Base-by-base conservation (phyloP, 2,797 vertebrate genomes). In the Dermochelys coriacea region DNA sequence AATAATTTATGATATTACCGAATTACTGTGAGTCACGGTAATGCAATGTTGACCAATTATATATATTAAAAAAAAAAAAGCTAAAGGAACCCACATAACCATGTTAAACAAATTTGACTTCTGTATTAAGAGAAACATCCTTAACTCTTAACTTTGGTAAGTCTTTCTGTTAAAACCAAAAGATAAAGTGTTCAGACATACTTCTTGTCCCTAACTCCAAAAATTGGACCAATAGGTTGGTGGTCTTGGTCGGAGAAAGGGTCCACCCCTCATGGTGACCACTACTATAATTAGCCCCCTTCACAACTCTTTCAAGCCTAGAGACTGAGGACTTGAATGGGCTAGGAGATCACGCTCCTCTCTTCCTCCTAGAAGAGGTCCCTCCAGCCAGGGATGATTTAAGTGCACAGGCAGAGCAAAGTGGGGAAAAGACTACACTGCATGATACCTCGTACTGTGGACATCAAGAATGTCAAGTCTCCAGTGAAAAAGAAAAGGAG, bases 221-320 rank as follows among this genome's bases (percentile, higher is more conserved):
- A 75, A 93, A 78, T 8, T 88, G 51, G 83, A 85, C 93, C 61
- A 90, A 83, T 80, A n/a, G n/a, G 78, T 86, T 5, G n/a, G 64
- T 68, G 19, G 64, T 37, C 86, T 86, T 12, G 11, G 25, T 78
- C 61, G n/a, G 54, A 74, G n/a, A 87, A 93, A 82, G 25, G 14
- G 21, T 74, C 41, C 25, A 47, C 21, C 21, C 21, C 86, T 16
- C 41, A 75, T 41, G 3, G 5, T 84, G 21, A 23, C 29, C 74
- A 41, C 25, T 31, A 6, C 54, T 59, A 85, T 25, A 51, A 86
- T 77, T 84, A 79, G 68, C 82, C 23, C 71, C 71, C 41, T 75
- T 47, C 11, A 12, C 23, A 90, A 87, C 75, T 82, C 79, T 41
- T 14, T 45, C 23, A 4, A 47, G 4, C 23, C 41, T 45, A 47